These are phyloP conservation scores for Hyperoplus immaculatus DNA, from an alignment of 2,797 vertebrate genomes.

Conservation along the genomic window DNA sequence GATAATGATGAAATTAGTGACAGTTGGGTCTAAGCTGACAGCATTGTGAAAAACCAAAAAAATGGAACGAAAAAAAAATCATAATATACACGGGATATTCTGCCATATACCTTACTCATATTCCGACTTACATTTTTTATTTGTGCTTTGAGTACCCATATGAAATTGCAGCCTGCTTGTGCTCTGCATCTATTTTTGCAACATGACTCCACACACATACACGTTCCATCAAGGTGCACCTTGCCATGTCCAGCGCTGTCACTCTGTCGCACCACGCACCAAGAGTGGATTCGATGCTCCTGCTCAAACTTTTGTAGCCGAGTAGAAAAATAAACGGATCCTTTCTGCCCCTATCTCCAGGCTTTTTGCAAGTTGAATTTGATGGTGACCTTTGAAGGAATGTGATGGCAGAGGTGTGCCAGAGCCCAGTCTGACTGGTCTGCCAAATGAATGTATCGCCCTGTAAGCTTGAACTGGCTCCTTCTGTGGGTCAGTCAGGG, in stretches of 20 bases:
- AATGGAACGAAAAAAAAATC: neutral
- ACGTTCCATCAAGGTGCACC: conserved; percentile 4
- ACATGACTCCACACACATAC: neutral
- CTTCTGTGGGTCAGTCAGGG: conserved; percentile 21
- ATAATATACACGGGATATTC: neutral
- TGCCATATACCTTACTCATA: neutral
- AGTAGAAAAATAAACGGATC: neutral
- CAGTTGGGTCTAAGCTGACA: neutral
- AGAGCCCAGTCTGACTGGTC: conserved; percentile 42
- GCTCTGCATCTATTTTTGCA: conserved; percentile 11
- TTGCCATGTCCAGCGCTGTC: conserved; percentile 9
- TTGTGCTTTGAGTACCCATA: neutral
- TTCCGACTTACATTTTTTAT: neutral
- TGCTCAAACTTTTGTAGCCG: conserved; percentile 28
- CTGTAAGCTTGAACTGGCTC: conserved; percentile 11
- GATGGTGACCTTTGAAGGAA: conserved; percentile 52
- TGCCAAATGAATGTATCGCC: conserved; percentile 45
- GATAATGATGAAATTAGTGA: conserved; percentile 15
- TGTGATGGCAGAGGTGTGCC: conserved; percentile 53
- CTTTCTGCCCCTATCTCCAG: neutral
- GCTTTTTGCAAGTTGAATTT: conserved; percentile 38
- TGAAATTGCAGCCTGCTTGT: neutral
- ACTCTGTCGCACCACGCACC: conserved; percentile 23
- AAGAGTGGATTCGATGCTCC: neutral
- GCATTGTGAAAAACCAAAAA: neutral